Evolutionary conservation across 2,113 vertebrate genomes (phyloP), one percentile per base, ranked within the genome.

Genomic region (Nesospiza acunhae): DNA sequence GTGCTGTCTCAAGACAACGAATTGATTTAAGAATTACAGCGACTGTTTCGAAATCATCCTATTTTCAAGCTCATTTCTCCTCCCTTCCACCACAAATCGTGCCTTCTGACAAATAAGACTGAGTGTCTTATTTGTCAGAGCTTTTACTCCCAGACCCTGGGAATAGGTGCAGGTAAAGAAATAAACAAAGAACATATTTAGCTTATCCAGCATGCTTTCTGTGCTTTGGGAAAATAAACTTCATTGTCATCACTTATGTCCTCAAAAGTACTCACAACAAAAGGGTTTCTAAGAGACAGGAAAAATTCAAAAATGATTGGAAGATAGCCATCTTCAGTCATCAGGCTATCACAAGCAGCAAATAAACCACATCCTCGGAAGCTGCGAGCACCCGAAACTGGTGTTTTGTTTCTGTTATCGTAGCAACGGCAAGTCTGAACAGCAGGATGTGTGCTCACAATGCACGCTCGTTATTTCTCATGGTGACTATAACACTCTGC

Each of bases 321-420:
- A 74, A 95, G 76, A 86, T 39, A 90, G 70, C 86, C 84, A 75
- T 53, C 31, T 90, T 84, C 83, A 66, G 74, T 96, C 90, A 94
- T 27, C 46, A 46, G 88, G 23, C 88, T 62, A 19, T 95, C 90
- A 92, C 75, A 27, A 30, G 87, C 73, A 81, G 37, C 27, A 72
- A 70, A 84, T 52, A 93, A 84, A 90, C 90, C 86, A 82, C 88
- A 84, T 91, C 96, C 96, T 97, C 50, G 28, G 90, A 94, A 95
- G 94, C 49, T 42, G 78, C 56, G 47, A 90, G 84, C 93, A 94
- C 70, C 90, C 89, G 84, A 72, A 87, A 42, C 78, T 26, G 39
- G 26, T 91, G 86, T 92, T 97, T 92, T 87, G 89, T 92, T 96
- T 97, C 96, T 92, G 91, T 97, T 96, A 49, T 87, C 93, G 84